These are phyloP conservation scores for Scaptomyza tumidula DNA, from an alignment of 2,888 invertebrate genomes.

Conservation along the genomic window DNA sequence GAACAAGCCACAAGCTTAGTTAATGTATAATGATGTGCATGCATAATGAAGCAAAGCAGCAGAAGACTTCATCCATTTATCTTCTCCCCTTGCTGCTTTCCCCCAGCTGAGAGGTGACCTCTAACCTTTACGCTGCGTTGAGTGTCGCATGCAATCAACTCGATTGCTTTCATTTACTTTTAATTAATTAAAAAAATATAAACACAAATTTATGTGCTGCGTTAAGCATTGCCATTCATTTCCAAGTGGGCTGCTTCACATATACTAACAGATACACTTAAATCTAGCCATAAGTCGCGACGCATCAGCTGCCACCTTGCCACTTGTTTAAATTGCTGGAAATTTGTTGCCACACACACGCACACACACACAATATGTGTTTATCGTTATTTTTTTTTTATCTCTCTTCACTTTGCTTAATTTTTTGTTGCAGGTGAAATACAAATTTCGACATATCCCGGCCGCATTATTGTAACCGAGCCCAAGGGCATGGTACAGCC, in stretches of 20 bases:
- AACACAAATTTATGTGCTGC: conserved; percentile 15
- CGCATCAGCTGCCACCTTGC: conserved; percentile 14
- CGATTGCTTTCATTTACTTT: conserved; percentile 78
- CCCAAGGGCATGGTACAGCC: conserved; percentile 91
- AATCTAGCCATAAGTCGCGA: conserved; percentile 53
- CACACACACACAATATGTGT: conserved; percentile 7
- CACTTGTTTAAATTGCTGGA: conserved; percentile 33
- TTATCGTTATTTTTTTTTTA: not conserved
- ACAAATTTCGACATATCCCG: conserved; percentile 89
- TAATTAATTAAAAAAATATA: conserved; percentile 75
- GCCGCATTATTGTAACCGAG: conserved; percentile 88
- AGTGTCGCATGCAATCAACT: conserved; percentile 78
- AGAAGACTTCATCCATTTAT: not conserved
- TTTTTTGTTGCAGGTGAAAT: conserved; percentile 85
- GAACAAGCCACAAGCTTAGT: not conserved
- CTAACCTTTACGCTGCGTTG: not conserved
- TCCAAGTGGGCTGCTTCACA: conserved; percentile 5
- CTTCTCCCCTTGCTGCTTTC: not conserved
- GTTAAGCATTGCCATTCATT: conserved; percentile 43
- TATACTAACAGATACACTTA: conserved; percentile 34
- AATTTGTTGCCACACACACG: conserved; percentile 11
- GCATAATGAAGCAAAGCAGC: conserved; percentile 35
- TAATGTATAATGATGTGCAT: conserved; percentile 27
- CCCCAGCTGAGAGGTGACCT: conserved; percentile 24
- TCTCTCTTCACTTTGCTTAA: not conserved